These are phyloP conservation scores for Silvanus unidentatus DNA, from an alignment of 2,888 invertebrate genomes.

Conservation along the genomic window DNA sequence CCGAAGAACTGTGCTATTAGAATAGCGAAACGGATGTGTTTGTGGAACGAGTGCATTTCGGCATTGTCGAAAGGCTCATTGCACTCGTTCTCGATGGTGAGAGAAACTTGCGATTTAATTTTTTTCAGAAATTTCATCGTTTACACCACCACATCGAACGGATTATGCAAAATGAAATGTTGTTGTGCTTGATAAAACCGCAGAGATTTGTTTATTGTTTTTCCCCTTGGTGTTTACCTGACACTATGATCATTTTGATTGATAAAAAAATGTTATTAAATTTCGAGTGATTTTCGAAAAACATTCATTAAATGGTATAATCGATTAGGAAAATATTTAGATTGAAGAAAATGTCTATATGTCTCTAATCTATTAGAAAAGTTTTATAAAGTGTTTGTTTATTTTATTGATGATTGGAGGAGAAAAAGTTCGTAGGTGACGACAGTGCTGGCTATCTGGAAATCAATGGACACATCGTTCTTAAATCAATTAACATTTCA, in stretches of 20 bases:
- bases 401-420: constrained; percentile 12
- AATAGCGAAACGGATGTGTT: constrained; percentile 31
- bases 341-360: too few relatives aligned
- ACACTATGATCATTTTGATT: too few relatives aligned
- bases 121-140: constrained; percentile 21
- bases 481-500: constrained; percentile 1
- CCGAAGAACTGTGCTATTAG: constrained; percentile 35
- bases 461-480: constrained; percentile 20
- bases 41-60: constrained; percentile 24
- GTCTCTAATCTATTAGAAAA: too few relatives aligned
- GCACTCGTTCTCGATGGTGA: constrained; percentile 22
- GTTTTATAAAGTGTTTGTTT: background rate
- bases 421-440: constrained; percentile 23
- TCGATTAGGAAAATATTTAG: too few relatives aligned
- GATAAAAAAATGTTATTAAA: too few relatives aligned
- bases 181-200: background rate
- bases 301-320: too few relatives aligned
- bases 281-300: too few relatives aligned
- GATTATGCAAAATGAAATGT: background rate
- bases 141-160: background rate
- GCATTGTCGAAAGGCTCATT: constrained; percentile 4
- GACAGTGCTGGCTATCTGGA: constrained; percentile 20
- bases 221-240: too few relatives aligned
- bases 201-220: background rate
- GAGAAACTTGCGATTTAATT: constrained; percentile 22